A percentile compares a stretch with the other conserved stretches of the same genome.
Evolutionary conservation across 2,888 invertebrate species (phyloP).

Genomic region (Geotrupes spiniger): DNA sequence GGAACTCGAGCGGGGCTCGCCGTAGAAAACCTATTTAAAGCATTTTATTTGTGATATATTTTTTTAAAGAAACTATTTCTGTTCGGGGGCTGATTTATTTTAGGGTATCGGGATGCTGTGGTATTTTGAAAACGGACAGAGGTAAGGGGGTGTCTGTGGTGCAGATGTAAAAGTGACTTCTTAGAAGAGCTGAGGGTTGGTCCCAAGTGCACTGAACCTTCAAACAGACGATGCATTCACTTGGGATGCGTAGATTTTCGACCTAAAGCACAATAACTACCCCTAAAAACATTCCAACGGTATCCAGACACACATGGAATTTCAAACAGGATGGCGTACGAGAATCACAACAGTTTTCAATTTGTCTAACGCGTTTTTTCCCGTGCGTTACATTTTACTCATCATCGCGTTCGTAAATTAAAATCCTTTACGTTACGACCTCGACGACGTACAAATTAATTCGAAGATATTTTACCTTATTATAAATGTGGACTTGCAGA

Average conservation of each 20-base stretch:
- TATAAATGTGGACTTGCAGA: no score
- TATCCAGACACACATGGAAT: slow-evolving; percentile 7
- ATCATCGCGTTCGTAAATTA: no score
- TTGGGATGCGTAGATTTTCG: slow-evolving; percentile 26
- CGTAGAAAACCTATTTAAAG: no score
- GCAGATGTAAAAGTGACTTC: slow-evolving; percentile 36
- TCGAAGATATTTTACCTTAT: no score
- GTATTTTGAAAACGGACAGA: slow-evolving; percentile 25
- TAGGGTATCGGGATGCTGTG: slow-evolving; percentile 23
- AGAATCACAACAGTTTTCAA: no score
- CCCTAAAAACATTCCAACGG: slow-evolving; percentile 9
- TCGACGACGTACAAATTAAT: no score
- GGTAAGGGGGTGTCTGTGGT: slow-evolving; percentile 18
- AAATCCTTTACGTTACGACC: no score
- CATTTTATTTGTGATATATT: no score
- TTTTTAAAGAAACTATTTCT: slow-evolving; percentile 23
- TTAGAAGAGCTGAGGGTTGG: slow-evolving; percentile 30
- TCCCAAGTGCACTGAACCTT: slow-evolving; percentile 32
- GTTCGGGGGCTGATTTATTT: slow-evolving; percentile 20
- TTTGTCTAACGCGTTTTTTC: no score
- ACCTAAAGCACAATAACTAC: slow-evolving; percentile 26
- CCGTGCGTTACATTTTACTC: no score
- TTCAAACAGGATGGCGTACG: not conserved
- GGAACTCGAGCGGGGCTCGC: no score
- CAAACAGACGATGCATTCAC: slow-evolving; percentile 29